Percentiles rank a stretch among this genome's conserved stretches.
Evolutionary conservation across 2,797 vertebrate species (phyloP).

Genomic region (Artibeus jamaicensis): DNA sequence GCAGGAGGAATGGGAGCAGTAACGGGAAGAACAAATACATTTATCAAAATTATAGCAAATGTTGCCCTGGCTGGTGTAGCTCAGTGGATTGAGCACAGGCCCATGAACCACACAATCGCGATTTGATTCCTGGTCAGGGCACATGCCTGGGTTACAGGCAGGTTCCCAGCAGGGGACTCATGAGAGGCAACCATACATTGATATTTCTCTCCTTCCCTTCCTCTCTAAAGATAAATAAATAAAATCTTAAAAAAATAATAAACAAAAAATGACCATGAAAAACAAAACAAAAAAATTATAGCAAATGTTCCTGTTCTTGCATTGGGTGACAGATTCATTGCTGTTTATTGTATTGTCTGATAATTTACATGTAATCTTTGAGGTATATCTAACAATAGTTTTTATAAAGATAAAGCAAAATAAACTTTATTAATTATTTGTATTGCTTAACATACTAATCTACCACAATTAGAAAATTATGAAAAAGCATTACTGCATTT

Average conservation of each 20-base stretch:
- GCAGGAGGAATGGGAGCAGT: not conserved
- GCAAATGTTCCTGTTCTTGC: constrained; percentile 9
- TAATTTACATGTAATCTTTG: constrained; percentile 36
- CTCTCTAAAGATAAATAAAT: too few species aligned
- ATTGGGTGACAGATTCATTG: not conserved
- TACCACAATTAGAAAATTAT: constrained; percentile 52
- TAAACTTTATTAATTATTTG: constrained; percentile 43
- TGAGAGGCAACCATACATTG: too few species aligned
- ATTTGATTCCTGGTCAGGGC: too few species aligned
- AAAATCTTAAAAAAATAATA: too few species aligned
- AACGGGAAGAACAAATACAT: not conserved
- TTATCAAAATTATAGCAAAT: constrained; percentile 34
- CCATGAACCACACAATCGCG: too few species aligned
- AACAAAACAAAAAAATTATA: too few species aligned
- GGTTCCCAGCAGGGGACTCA: too few species aligned
- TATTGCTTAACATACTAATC: not conserved
- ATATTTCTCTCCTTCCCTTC: too few species aligned
- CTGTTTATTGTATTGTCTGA: constrained; percentile 29
- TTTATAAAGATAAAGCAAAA: constrained; percentile 36
- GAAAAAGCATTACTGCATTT: constrained; percentile 1
- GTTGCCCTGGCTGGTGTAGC: too few species aligned
- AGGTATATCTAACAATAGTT: not conserved
- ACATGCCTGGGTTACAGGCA: too few species aligned
- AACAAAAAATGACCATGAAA: too few species aligned
- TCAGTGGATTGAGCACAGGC: too few species aligned